phyloP scores from a whole-genome alignment of 2,888 invertebrate species.

The Eretmocerus hayati region DNA sequence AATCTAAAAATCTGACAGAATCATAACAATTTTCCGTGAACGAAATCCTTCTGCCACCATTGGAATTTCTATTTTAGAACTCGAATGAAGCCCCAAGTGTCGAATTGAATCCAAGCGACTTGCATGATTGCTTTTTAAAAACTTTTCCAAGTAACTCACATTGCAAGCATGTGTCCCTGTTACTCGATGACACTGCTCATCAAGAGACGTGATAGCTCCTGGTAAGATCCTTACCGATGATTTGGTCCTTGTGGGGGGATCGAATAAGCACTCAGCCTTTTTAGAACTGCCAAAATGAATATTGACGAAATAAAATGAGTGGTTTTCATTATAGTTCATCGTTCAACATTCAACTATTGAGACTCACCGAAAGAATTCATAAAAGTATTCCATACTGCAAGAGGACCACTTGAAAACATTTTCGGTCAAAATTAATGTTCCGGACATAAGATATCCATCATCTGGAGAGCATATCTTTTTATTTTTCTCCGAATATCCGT shows the following conservation, averaged over 20 bases:
- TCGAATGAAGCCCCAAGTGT: too few species aligned
- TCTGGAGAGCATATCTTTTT: constrained; percentile 4
- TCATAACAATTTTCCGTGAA: too few species aligned
- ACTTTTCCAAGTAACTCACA: constrained; percentile 39
- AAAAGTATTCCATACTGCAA: constrained; percentile 27
- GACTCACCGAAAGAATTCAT: constrained; percentile 30
- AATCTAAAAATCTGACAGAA: too few species aligned
- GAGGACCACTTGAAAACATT: constrained; percentile 36
- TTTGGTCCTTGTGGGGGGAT: constrained; percentile 77
- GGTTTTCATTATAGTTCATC: not conserved
- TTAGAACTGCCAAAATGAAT: constrained; percentile 21
- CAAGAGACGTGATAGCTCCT: constrained; percentile 74
- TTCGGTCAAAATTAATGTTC: constrained; percentile 22
- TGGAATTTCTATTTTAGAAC: too few species aligned
- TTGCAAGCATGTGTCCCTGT: constrained; percentile 70
- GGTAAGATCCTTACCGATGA: constrained; percentile 77
- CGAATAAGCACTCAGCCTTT: constrained; percentile 73
- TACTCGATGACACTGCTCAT: constrained; percentile 83
- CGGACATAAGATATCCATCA: constrained; percentile 34
- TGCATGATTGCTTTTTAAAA: too few species aligned
- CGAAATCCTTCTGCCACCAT: too few species aligned
- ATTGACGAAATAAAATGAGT: not conserved
- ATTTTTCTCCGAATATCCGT: constrained; percentile 24
- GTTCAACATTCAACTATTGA: too few species aligned
- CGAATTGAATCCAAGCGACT: too few species aligned